Evolutionary conservation across 2,797 vertebrate genomes (phyloP).

Genomic region (Nannoperca obscura): DNA sequence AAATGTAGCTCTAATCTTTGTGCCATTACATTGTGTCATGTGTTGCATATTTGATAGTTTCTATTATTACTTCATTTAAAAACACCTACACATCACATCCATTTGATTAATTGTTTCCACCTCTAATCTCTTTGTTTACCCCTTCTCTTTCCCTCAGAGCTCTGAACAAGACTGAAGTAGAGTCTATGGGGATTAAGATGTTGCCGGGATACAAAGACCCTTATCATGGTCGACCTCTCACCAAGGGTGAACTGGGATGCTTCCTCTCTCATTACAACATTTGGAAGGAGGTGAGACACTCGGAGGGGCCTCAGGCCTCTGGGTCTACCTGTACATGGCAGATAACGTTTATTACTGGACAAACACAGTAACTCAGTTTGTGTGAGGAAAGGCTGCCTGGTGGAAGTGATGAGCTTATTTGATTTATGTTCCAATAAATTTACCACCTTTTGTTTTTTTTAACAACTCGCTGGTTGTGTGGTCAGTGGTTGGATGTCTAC

Average conservation of each 20-base stretch:
- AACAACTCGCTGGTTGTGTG: not conserved
- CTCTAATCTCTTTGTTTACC: constrained; percentile 41
- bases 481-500: not conserved
- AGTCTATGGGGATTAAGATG: constrained; percentile 92
- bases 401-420: constrained; percentile 12
- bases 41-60: constrained; percentile 13
- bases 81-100: not conserved
- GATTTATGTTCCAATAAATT: constrained; percentile 21
- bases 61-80: not conserved
- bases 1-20: not conserved
- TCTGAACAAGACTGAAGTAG: constrained; percentile 89
- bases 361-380: constrained; percentile 22
- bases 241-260: constrained; percentile 95
- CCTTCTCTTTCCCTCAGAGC: constrained; percentile 80
- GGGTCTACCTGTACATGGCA: constrained; percentile 18
- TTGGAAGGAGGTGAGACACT: constrained; percentile 91
- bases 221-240: constrained; percentile 92
- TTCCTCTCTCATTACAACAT: constrained; percentile 95
- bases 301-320: constrained; percentile 18
- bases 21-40: not conserved
- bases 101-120: constrained; percentile 26
- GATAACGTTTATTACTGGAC: constrained; percentile 43
- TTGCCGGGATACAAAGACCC: constrained; percentile 93
- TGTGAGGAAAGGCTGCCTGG: constrained; percentile 13
- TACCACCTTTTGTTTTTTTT: not conserved